Base-by-base conservation (phyloP, 2,888 invertebrate genomes). In the Melanostoma mellinum region DNA sequence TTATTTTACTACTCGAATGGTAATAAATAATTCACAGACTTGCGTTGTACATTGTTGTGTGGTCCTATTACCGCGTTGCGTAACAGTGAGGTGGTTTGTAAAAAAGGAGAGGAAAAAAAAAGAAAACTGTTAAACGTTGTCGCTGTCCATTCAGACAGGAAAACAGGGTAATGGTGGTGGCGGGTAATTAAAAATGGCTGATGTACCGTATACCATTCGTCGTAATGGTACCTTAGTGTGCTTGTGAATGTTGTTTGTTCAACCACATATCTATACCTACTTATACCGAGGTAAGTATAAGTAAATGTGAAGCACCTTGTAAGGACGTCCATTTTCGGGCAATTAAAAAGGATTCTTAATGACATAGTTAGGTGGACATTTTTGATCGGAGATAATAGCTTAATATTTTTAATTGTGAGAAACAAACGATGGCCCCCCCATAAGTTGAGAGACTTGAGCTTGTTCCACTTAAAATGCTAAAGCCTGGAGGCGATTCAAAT, bases 381-480 rank as follows among this genome's bases (percentile, higher is more conserved):
- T 42, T 63, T 52, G 60, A 72, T 76, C 71, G 65, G 38, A 79
- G 63, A 79, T 84, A 84, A 84, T 84, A 75, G 67, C 84, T 84
- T 84, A 79, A 84, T 84, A 74, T 79, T 56, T 74, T 74, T 84
- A 84, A 84, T 79, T 84, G 79, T 84, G 84, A 75, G 84, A 84
- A 84, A 74, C 53, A 71, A 36, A 48, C 50, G 55, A 71, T 75
- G 71, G 60, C 65, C 65, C 56, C 56, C 56, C 67, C 38, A 48
- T 36, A 71, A 65, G 65, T 60, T 84, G 69, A 61, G 55, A 60
- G 60, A 42, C 52, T 71, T 53, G 71, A 55, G 55, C 20, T 20
- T 20, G 20, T 1, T 20, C 20, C 20, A 55, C 55, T 67, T 77
- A 72, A 77, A 73, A 56, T 82, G 72, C 38, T 48, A 56, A 40